A percentile compares a stretch with the other conserved stretches of the same genome.
Evolutionary conservation across 2,113 vertebrate genomes (phyloP).

Genomic region (Circaetus cinerascens): DNA sequence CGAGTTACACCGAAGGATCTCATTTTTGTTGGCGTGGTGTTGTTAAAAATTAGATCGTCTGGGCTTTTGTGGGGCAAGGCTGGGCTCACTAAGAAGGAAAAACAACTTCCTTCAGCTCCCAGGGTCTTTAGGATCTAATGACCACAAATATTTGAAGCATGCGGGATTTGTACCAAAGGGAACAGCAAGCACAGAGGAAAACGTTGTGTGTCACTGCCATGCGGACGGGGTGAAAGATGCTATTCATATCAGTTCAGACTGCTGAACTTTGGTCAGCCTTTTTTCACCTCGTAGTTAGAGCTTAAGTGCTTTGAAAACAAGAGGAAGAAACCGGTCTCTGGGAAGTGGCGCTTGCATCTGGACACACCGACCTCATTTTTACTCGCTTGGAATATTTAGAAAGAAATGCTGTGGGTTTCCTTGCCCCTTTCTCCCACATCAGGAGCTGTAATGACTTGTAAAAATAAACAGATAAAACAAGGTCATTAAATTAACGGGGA

Average conservation of each 20-base stretch:
- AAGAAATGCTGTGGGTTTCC: background rate
- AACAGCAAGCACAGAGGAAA: background rate
- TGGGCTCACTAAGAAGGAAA: background rate
- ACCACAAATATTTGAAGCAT: background rate
- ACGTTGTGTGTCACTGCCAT: background rate
- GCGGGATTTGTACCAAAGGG: background rate
- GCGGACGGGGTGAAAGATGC: background rate
- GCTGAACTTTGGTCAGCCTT: background rate
- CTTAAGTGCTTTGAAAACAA: background rate
- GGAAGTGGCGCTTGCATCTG: background rate
- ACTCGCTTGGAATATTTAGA: background rate
- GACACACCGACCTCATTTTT: fast-evolving
- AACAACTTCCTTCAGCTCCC: background rate
- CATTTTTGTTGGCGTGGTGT: fast-evolving
- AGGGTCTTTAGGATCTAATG: background rate
- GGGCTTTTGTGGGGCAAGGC: background rate
- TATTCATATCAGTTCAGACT: background rate
- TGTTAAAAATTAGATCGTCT: background rate
- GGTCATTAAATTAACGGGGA: background rate
- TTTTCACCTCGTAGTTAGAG: background rate
- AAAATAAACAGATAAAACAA: background rate
- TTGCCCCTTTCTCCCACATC: fast-evolving
- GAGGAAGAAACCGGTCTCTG: background rate
- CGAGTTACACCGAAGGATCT: fast-evolving
- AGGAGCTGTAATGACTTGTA: background rate